Evolutionary conservation across 1,140 invertebrate genomes (phyloP).

Genomic region (Halesus radiatus): DNA sequence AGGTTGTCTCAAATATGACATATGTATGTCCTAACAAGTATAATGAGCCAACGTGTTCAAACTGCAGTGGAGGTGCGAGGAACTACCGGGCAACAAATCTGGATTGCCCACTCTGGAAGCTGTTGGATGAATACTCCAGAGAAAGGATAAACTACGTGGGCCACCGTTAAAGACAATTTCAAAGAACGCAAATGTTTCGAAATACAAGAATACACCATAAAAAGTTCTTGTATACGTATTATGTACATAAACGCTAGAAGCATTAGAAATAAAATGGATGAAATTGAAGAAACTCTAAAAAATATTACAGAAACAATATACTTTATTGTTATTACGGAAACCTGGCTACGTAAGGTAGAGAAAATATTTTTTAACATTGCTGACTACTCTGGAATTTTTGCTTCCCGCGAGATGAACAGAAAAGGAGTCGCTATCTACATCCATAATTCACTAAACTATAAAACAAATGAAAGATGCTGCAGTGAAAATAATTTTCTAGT

Average conservation of each 20-base stretch:
- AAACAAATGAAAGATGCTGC: too few species aligned
- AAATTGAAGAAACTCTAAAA: slow-evolving; percentile 12
- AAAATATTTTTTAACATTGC: neutral
- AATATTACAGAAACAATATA: neutral
- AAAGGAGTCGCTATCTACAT: too few species aligned
- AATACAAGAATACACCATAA: neutral
- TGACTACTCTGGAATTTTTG: neutral
- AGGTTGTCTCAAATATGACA: neutral
- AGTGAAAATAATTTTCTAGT: too few species aligned
- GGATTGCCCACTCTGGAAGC: neutral
- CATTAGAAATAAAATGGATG: neutral
- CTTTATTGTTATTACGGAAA: neutral
- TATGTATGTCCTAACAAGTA: neutral
- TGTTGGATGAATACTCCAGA: neutral
- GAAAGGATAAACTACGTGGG: neutral
- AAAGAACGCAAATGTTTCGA: neutral
- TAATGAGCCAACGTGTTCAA: neutral
- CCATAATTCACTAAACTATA: too few species aligned
- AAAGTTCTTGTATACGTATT: neutral
- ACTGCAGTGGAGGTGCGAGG: neutral
- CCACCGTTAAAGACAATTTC: neutral
- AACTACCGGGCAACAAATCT: neutral
- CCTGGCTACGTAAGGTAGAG: neutral
- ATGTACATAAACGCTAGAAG: neutral
- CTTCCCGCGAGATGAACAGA: neutral